phyloP scores from a whole-genome alignment of 2,888 invertebrate genomes.

The Lobophora halterata region DNA sequence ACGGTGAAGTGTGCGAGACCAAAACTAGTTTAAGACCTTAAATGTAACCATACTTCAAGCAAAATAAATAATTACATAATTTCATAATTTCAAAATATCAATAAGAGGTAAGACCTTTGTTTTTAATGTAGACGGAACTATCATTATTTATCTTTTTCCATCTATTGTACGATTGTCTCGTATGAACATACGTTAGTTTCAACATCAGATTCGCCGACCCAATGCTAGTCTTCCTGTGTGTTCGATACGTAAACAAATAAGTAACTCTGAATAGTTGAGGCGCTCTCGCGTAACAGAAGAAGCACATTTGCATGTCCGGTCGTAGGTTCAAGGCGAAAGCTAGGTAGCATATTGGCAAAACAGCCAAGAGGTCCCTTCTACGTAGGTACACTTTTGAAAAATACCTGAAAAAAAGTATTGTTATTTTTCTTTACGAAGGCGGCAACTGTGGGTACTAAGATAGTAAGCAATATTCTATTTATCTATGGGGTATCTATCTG shows the following conservation, averaged over 20 bases:
- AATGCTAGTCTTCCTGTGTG: conserved; percentile 62
- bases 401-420: conserved; percentile 52
- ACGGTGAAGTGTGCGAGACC: neutral
- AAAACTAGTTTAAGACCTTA: conserved; percentile 1
- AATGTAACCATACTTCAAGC: too few species aligned
- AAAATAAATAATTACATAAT: too few species aligned
- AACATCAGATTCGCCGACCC: conserved; percentile 67
- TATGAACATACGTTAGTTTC: conserved; percentile 63
- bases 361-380: conserved; percentile 66
- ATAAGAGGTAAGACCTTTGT: too few species aligned
- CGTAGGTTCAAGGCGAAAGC: conserved; percentile 48
- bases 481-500: too few species aligned
- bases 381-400: conserved; percentile 61
- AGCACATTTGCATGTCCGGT: conserved; percentile 37
- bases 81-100: too few species aligned
- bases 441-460: too few species aligned
- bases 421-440: neutral
- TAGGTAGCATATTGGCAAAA: conserved; percentile 61
- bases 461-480: too few species aligned
- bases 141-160: too few species aligned
- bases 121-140: too few species aligned
- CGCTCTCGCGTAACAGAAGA: conserved; percentile 63
- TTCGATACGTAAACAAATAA: conserved; percentile 66
- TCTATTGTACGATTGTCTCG: too few species aligned
- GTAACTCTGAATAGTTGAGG: conserved; percentile 68